Evolutionary conservation across 1,140 invertebrate genomes (phyloP).

Genomic region (Scaptomyza montana): DNA sequence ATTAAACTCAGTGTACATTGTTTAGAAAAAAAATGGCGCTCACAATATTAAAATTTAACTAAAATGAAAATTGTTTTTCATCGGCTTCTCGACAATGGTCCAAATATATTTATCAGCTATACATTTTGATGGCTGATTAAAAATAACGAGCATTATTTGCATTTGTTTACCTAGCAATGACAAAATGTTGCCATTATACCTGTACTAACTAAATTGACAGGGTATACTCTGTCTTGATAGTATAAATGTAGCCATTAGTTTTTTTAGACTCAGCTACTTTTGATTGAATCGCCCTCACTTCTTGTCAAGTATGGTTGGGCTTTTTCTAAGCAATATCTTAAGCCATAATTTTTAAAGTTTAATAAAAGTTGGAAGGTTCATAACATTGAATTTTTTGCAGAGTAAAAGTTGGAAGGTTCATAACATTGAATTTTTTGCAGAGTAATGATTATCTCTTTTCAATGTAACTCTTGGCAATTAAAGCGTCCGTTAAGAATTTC

Average conservation of each 20-base stretch:
- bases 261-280: too few species aligned
- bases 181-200: conserved; percentile 9
- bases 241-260: neutral
- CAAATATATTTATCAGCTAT: conserved; percentile 57
- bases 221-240: neutral
- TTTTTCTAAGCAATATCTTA: too few species aligned
- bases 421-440: too few species aligned
- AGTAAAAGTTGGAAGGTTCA: too few species aligned
- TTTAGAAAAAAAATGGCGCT: conserved; percentile 40
- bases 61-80: conserved; percentile 24
- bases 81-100: conserved; percentile 17
- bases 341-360: too few species aligned
- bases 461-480: too few species aligned
- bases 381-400: too few species aligned
- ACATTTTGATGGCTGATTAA: conserved; percentile 76
- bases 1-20: conserved; percentile 71
- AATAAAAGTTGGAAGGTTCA: too few species aligned
- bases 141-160: conserved; percentile 65
- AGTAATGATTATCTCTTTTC: too few species aligned
- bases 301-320: too few species aligned
- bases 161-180: conserved; percentile 53
- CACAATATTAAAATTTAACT: conserved; percentile 33
- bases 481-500: too few species aligned
- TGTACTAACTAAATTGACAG: neutral
- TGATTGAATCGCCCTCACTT: too few species aligned